Conservation (phyloP, 2,113 vertebrate species). For the Alligator mississippiensis region DNA sequence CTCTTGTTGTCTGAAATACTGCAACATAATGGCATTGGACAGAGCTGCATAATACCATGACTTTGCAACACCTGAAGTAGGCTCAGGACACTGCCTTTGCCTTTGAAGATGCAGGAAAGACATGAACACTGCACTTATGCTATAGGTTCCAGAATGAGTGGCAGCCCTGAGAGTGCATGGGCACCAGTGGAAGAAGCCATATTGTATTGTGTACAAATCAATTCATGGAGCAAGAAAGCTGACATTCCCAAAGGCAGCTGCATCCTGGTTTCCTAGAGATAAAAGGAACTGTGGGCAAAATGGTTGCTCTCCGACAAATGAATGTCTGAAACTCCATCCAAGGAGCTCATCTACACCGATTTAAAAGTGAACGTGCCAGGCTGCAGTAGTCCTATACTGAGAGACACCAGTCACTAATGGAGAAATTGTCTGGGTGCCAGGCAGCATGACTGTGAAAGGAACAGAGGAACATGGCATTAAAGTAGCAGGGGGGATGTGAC, state of each 20-base stretch:
- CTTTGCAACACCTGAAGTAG: background rate
- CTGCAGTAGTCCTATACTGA: background rate
- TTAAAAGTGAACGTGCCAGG: background rate
- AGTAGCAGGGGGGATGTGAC: background rate
- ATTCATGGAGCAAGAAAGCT: background rate
- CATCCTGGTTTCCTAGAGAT: background rate
- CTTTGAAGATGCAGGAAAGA: background rate
- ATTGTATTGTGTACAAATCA: background rate
- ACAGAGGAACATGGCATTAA: background rate
- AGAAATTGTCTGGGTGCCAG: conserved; percentile 10
- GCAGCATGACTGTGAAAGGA: background rate
- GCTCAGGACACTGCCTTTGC: background rate
- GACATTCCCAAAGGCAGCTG: background rate
- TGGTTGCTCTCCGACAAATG: background rate
- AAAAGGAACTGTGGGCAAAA: background rate
- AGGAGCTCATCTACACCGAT: background rate
- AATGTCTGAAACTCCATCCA: conserved; percentile 16
- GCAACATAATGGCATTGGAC: background rate
- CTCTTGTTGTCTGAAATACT: background rate
- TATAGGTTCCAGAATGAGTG: background rate
- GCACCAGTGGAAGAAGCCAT: background rate
- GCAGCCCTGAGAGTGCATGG: background rate
- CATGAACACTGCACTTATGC: background rate
- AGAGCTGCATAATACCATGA: background rate
- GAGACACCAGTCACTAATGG: background rate